Conservation (phyloP, 2,888 invertebrate genomes). For the Leptopilina drosophilae region DNA sequence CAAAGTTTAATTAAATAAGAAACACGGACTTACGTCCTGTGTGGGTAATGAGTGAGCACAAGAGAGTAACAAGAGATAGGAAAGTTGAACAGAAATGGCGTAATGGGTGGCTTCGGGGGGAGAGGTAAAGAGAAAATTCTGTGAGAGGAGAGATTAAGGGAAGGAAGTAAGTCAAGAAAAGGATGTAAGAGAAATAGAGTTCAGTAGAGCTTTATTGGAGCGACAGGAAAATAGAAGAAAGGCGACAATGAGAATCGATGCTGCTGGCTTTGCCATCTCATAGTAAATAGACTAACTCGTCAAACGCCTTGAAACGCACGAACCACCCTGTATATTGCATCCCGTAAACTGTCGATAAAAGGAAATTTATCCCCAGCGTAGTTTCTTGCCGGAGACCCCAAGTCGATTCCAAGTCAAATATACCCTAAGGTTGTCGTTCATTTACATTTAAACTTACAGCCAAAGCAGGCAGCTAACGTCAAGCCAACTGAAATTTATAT, state of each 20-base stretch:
- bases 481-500: slow-evolving; percentile 2
- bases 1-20: slow-evolving; percentile 72
- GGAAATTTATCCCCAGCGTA: slow-evolving; percentile 39
- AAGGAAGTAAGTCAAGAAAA: neutral
- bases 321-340: slow-evolving; percentile 40
- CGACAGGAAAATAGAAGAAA: slow-evolving; percentile 39
- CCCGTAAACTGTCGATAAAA: slow-evolving; percentile 40
- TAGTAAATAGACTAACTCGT: slow-evolving; percentile 37
- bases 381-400: slow-evolving; percentile 21
- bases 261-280: slow-evolving; percentile 23
- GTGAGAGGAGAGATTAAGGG: neutral
- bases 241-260: slow-evolving; percentile 40
- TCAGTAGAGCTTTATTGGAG: slow-evolving; percentile 17
- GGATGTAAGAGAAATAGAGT: slow-evolving; percentile 2
- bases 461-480: slow-evolving; percentile 10
- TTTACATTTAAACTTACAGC: slow-evolving; percentile 36
- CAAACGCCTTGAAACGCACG: slow-evolving; percentile 38
- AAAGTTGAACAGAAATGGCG: slow-evolving; percentile 27
- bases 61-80: slow-evolving; percentile 43
- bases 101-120: neutral
- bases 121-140: neutral
- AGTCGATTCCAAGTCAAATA: slow-evolving; percentile 40
- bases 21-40: slow-evolving; percentile 50
- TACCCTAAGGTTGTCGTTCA: slow-evolving; percentile 8
- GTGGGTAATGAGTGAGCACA: slow-evolving; percentile 28